These are phyloP conservation scores for Drosophila merina DNA, from an alignment of 2,888 invertebrate genomes.

Conservation along the genomic window DNA sequence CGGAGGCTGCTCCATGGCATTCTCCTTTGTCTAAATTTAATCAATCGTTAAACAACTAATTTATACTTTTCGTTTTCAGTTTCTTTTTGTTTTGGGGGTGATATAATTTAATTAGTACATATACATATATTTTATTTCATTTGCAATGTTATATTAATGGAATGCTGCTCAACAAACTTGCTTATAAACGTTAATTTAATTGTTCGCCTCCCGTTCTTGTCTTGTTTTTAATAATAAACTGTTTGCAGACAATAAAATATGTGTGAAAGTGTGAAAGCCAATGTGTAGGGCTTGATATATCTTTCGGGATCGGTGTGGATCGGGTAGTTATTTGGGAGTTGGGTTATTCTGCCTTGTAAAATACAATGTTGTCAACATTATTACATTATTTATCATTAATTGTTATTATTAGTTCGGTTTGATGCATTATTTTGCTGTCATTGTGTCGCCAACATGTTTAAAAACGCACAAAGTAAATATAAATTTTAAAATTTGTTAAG, in stretches of 20 bases:
- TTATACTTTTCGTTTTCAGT: conserved; percentile 48
- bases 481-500: conserved; percentile 57
- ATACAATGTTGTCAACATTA: conserved; percentile 56
- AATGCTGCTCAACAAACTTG: conserved; percentile 64
- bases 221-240: conserved; percentile 54
- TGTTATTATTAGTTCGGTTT: conserved; percentile 40
- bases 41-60: conserved; percentile 73
- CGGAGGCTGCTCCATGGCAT: conserved; percentile 21
- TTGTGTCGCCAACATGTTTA: conserved; percentile 58
- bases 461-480: conserved; percentile 60
- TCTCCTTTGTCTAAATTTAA: conserved; percentile 40
- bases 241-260: conserved; percentile 72
- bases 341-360: conserved; percentile 48
- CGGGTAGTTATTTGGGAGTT: conserved; percentile 10
- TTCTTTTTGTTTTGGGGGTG: conserved; percentile 38
- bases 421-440: conserved; percentile 46
- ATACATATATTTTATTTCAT: conserved; percentile 58
- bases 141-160: conserved; percentile 62
- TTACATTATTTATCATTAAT: conserved; percentile 53
- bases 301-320: conserved; percentile 34
- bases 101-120: conserved; percentile 75
- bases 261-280: conserved; percentile 28
- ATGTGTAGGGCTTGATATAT: conserved; percentile 46
- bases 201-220: conserved; percentile 39
- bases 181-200: conserved; percentile 42